Evolutionary conservation across 2,797 vertebrate genomes (phyloP).

Genomic region (Diplodus puntazzo): DNA sequence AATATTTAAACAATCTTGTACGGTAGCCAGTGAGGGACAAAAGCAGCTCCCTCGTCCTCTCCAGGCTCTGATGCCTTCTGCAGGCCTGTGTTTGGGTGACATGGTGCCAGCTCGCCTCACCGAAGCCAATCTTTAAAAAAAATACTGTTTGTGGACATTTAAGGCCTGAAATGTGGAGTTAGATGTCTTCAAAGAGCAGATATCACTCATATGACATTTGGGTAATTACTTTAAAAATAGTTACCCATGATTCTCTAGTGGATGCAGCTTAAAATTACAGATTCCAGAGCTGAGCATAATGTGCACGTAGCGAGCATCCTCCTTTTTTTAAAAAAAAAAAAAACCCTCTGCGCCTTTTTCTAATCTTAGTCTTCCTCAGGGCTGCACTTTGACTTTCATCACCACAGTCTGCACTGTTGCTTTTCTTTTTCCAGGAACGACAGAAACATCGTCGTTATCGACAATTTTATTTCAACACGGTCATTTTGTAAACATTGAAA

Average conservation of each 20-base stretch:
- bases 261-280: slow-evolving; percentile 59
- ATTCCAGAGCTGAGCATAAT: slow-evolving; percentile 46
- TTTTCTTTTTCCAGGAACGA: slow-evolving; percentile 27
- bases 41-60: slow-evolving; percentile 40
- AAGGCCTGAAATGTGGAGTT: slow-evolving; percentile 13
- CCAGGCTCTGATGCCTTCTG: slow-evolving; percentile 50
- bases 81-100: slow-evolving; percentile 30
- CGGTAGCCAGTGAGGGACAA: slow-evolving; percentile 69
- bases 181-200: slow-evolving; percentile 28
- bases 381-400: slow-evolving; percentile 23
- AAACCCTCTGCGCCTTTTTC: slow-evolving; percentile 14
- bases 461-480: slow-evolving; percentile 69
- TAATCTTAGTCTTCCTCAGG: slow-evolving; percentile 44
- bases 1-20: slow-evolving; percentile 80
- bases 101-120: slow-evolving; percentile 17
- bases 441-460: slow-evolving; percentile 27
- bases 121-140: not conserved
- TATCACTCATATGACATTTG: slow-evolving; percentile 42
- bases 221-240: slow-evolving; percentile 58
- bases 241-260: slow-evolving; percentile 35
- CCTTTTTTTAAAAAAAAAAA: slow-evolving; percentile 8
- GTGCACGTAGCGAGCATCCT: slow-evolving; percentile 16
- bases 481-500: slow-evolving; percentile 60
- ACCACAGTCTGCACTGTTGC: not conserved
- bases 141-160: not conserved